A percentile compares a stretch with the other conserved stretches of the same genome.
phyloP scores from a whole-genome alignment of 1,140 invertebrate genomes.

The Melitaea cinxia region DNA sequence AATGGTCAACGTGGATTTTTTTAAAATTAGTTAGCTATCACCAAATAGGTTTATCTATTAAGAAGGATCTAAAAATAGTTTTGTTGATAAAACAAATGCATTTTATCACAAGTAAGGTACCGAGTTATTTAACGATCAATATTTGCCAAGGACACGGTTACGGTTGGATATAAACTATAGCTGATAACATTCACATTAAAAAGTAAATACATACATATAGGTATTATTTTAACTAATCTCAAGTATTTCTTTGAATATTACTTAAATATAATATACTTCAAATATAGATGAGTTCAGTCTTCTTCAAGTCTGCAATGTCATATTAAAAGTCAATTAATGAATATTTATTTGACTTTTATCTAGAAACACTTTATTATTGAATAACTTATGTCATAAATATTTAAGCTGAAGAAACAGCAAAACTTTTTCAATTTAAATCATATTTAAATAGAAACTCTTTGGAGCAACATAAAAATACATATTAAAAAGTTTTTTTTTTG shows the following conservation, averaged over 20 bases:
- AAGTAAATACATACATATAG: not conserved
- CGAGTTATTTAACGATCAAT: not conserved
- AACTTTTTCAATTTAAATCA: too few relatives aligned
- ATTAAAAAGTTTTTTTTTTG: not conserved
- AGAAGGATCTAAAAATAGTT: not conserved
- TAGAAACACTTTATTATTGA: too few relatives aligned
- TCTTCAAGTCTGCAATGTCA: too few relatives aligned
- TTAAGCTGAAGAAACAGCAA: too few relatives aligned
- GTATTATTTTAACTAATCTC: not conserved
- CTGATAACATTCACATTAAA: slow-evolving; percentile 3
- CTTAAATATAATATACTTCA: too few relatives aligned
- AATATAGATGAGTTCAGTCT: too few relatives aligned
- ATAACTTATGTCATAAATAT: too few relatives aligned
- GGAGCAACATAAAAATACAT: not conserved
- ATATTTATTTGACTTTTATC: too few relatives aligned
- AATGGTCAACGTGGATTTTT: too few relatives aligned
- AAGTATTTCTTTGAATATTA: not conserved
- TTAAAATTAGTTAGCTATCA: too few relatives aligned
- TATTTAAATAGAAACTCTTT: not conserved
- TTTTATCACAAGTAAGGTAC: not conserved
- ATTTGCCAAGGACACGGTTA: not conserved
- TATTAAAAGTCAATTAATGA: too few relatives aligned
- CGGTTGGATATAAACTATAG: not conserved
- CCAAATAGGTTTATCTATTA: too few relatives aligned
- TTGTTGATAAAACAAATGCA: not conserved